phyloP scores from a whole-genome alignment of 1,140 invertebrate species.

The Pseudomyrmex gracilis region DNA sequence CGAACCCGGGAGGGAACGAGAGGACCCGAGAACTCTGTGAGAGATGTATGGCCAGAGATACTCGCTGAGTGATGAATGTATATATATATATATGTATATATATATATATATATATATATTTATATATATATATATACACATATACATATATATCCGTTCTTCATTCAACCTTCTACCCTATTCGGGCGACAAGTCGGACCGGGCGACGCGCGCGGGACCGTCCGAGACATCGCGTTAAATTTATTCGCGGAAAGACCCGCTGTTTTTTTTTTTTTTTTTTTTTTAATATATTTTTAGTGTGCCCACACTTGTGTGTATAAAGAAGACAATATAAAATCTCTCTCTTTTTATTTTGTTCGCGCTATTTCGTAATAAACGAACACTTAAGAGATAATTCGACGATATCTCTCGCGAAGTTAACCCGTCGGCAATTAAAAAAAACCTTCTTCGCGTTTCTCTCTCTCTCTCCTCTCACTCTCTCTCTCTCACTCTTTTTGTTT shows the following conservation, averaged over 20 bases:
- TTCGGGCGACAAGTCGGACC: conserved; percentile 73
- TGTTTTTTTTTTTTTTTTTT: conserved; percentile 17
- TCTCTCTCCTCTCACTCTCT: no score
- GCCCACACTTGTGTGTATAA: background rate
- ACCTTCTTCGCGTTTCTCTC: no score
- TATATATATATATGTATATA: background rate
- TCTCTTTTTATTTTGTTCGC: background rate
- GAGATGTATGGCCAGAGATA: conserved; percentile 72
- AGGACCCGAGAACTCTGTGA: conserved; percentile 73
- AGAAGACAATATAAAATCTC: conserved; percentile 8
- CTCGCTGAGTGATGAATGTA: conserved; percentile 76
- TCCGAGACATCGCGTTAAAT: conserved; percentile 10
- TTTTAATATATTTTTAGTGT: background rate
- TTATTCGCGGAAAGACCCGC: conserved; percentile 35
- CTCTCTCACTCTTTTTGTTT: no score
- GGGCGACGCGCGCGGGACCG: background rate
- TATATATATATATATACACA: no score
- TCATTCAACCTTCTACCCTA: conserved; percentile 77
- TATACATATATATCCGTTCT: conserved; percentile 54
- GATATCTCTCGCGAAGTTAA: no score
- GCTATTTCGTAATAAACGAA: background rate
- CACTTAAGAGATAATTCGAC: no score
- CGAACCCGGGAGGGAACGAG: conserved; percentile 64
- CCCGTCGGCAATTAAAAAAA: no score
- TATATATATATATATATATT: conserved; percentile 40